These are phyloP conservation scores for Herpetotheres cachinnans DNA, from an alignment of 2,113 vertebrate genomes.

Conservation along the genomic window DNA sequence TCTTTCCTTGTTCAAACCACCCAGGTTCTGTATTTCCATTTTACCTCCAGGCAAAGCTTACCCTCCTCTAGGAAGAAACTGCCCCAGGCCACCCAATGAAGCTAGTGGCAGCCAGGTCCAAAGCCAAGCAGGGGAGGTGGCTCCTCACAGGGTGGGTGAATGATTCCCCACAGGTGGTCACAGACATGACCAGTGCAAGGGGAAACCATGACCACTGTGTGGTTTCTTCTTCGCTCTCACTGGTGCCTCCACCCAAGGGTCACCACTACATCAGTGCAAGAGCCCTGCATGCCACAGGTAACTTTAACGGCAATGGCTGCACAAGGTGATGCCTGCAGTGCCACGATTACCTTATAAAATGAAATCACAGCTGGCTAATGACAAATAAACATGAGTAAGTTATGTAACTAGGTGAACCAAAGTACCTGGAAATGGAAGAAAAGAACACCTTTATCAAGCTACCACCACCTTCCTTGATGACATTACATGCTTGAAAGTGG, in stretches of 20 bases:
- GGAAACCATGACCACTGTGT: not conserved
- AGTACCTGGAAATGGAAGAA: not conserved
- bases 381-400: not conserved
- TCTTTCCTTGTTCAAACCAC: not conserved
- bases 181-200: accelerated
- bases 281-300: not conserved
- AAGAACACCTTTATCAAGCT: not conserved
- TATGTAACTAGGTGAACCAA: not conserved
- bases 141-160: not conserved
- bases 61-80: not conserved
- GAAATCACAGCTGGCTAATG: not conserved
- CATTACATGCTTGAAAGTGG: not conserved
- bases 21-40: not conserved
- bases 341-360: not conserved
- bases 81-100: not conserved
- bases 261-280: accelerated
- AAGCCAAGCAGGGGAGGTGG: not conserved
- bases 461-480: not conserved
- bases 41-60: not conserved
- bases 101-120: not conserved
- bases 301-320: not conserved
- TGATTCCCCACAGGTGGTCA: not conserved
- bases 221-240: not conserved
- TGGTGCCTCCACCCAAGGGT: not conserved
- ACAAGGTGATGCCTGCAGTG: not conserved